A percentile compares a stretch with the other conserved stretches of the same genome.
Conservation (phyloP, 2,888 invertebrate genomes). For the Lepidocyrtoides sp. region DNA sequence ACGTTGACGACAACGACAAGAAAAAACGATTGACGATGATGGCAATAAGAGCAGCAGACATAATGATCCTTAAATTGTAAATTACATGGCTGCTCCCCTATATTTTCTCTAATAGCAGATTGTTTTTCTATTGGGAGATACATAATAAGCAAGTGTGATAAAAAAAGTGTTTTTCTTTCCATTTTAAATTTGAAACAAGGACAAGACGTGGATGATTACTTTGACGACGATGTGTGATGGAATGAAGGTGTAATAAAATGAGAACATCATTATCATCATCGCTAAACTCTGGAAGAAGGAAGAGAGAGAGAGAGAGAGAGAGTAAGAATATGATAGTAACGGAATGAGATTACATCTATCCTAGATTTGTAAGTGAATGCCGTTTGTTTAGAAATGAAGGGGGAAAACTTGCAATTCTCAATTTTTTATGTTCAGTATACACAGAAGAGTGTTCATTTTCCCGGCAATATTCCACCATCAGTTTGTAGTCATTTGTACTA, state of each 20-base stretch:
- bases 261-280: constrained; percentile 13
- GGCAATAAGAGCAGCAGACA: not conserved
- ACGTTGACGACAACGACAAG: not conserved
- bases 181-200: not conserved
- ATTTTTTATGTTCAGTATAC: not conserved
- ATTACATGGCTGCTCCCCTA: not conserved
- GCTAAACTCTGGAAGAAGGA: not conserved
- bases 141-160: not conserved
- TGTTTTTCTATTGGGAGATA: not conserved
- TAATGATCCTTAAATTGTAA: constrained; percentile 45
- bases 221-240: not conserved
- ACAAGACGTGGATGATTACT: not conserved
- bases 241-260: constrained; percentile 2
- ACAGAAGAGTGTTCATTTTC: constrained; percentile 1
- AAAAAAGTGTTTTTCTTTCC: not conserved
- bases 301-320: no score
- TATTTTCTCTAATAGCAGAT: not conserved
- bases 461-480: not conserved
- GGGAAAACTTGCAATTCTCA: not conserved
- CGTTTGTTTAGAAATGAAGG: not conserved
- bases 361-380: not conserved
- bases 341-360: not conserved
- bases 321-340: no score
- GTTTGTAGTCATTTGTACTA: not conserved
- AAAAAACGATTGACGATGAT: not conserved